Evolutionary conservation across 2,888 invertebrate genomes (phyloP), one percentile per base, ranked within the genome.

Genomic region (Penaeus monodon): DNA sequence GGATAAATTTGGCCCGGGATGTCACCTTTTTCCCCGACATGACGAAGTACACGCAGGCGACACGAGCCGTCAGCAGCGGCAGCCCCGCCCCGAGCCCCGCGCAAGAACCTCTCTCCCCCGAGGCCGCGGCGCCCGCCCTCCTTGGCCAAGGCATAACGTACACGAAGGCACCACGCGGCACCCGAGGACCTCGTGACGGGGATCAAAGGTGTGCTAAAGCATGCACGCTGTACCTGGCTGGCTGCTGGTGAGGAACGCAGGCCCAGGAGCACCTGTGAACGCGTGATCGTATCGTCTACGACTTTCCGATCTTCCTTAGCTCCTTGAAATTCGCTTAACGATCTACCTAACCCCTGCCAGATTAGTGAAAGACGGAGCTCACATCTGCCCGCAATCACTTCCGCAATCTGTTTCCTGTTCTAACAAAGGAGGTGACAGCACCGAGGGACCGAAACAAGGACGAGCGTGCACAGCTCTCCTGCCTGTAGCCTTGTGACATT

Each of bases 1-100:
- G 22, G 85, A 33, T 85, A 85, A 74, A 85, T 85, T 65, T 85
- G 80, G 85, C 74, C 73, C 24, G 29, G 33, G 29, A 38, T 80
- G 80, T 74, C 85, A 74, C 65, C 80, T 85, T 85, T 85, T 81
- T 44, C 17, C 38, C 70, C 63, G 64, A 27, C n/a, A 79, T 85
- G 73, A 85, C 85, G 79, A 80, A 80, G 80, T 80, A 64, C n/a
- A 44, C 80, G 70, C 63, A 74, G 63, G 44, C 66, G 57, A 84
- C 73, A 82, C 84, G 78, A 63, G 57, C 74, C 63, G 63, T 63
- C 82, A 38, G 64, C 64, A 64, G 74, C 82, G 29, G n/a, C 80
- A 20, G 38, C 65, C 24, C 29, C 33, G 29, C 63, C 64, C 33
- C 63, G 63, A n/a, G 64, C 57, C 63, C 64, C 80, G 29, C 66